phyloP scores from a whole-genome alignment of 2,113 vertebrate genomes.

The Elachura formosa region DNA sequence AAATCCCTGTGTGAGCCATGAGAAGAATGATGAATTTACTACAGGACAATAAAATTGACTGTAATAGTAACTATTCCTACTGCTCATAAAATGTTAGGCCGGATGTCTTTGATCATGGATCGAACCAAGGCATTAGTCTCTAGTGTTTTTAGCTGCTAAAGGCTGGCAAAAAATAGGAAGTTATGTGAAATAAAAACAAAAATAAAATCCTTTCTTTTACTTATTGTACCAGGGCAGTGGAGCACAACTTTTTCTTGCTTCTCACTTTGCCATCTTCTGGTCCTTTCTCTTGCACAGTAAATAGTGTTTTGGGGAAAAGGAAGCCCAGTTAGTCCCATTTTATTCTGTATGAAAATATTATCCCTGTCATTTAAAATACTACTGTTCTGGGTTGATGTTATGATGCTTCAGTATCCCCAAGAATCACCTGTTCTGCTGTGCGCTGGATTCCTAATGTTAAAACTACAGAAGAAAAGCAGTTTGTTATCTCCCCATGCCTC shows the following conservation, averaged over 20 bases:
- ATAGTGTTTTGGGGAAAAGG: background rate
- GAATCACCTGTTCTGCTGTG: too few species aligned
- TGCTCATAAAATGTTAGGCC: background rate
- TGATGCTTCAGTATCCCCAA: too few species aligned
- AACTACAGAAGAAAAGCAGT: too few species aligned
- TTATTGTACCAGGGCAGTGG: background rate
- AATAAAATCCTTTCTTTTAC: background rate
- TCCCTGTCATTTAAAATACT: background rate
- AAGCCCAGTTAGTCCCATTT: background rate
- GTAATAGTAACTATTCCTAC: background rate
- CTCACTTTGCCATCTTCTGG: background rate
- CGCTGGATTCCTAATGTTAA: too few species aligned
- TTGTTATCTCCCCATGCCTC: too few species aligned
- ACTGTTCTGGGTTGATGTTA: too few species aligned
- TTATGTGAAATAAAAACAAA: background rate
- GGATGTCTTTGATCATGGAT: background rate
- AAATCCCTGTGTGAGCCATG: background rate
- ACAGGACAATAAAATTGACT: background rate
- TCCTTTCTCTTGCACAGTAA: background rate
- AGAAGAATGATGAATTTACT: background rate
- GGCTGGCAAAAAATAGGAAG: background rate
- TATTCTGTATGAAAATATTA: background rate
- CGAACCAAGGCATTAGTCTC: background rate
- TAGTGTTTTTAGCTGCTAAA: background rate
- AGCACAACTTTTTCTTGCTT: background rate